Base-by-base conservation (phyloP, 35 echinoderm and acorn worm species). In the Ptychodera flava region DNA sequence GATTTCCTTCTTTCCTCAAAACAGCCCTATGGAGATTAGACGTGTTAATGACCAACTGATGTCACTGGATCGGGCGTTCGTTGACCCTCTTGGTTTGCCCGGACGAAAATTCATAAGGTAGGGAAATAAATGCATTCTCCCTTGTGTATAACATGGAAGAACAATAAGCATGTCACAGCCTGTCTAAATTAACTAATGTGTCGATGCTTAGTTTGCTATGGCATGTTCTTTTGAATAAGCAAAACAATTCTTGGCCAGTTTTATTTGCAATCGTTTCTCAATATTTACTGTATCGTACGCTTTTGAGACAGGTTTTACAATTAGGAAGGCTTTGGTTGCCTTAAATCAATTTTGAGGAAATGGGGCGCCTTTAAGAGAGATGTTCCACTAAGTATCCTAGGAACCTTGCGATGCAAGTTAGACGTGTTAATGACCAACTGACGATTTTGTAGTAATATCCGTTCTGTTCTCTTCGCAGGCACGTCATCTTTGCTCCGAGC, bases 11-110 rank as follows among this genome's bases (percentile, higher is more conserved):
- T 36, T 81, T 81, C 33, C 37, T 86, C 14, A 77, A 15, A n/a
- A 77, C 75, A 97, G 94, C 81, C 35, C 90, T 76, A 75, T 97
- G 31, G 78, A 79, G 12, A 87, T 97, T 16, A 91, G 95, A 1
- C 36, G 14, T 33, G 79, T 91, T 0, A 97, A 97, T 81, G 95
- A 97, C 45, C 95, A 97, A 45, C 78, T 97, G 0, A 90, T 89
- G 89, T 79, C 84, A 28, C 35, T 97, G 33, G 95, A 97, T 36
- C 83, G 95, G 76, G 85, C 89, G 0, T 97, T 97, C 36, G 89
- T 90, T 30, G 91, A 97, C 86, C 82, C 82, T 0, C 34, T 91
- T 16, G 95, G 95, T 0, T 85, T 97, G 32, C 92, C 95, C 1
- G 95, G 84, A 32, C 64, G 91, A 80, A 88, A 84, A 0, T 81